phyloP scores from a whole-genome alignment of 2,888 invertebrate genomes.

The Teleiodes luculella region DNA sequence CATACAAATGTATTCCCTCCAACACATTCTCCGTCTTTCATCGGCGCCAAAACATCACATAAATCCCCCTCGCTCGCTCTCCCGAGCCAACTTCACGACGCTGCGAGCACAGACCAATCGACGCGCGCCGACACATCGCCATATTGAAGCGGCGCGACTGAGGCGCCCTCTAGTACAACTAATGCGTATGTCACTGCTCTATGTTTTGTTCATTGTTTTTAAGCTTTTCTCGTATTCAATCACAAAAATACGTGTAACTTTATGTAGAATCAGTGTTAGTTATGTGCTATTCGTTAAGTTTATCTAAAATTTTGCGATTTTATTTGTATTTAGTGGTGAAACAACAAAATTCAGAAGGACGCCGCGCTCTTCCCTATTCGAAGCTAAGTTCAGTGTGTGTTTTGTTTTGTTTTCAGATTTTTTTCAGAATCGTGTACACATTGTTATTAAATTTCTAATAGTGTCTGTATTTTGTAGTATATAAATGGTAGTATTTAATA shows the following conservation, averaged over 20 bases:
- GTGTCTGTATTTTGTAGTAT: too few relatives aligned
- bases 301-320: constrained; percentile 19
- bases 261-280: constrained; percentile 45
- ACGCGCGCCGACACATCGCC: constrained; percentile 59
- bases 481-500: too few relatives aligned
- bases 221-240: constrained; percentile 54
- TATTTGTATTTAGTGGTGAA: constrained; percentile 37
- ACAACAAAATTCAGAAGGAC: constrained; percentile 43
- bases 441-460: too few relatives aligned
- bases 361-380: constrained; percentile 40
- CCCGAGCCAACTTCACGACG: constrained; percentile 62
- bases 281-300: constrained; percentile 31
- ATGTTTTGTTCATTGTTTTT: constrained; percentile 63
- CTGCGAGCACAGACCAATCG: constrained; percentile 55
- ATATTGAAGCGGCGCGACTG: constrained; percentile 63
- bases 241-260: constrained; percentile 36
- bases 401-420: constrained; percentile 35
- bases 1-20: constrained; percentile 71
- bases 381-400: constrained; percentile 58
- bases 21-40: constrained; percentile 72
- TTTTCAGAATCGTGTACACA: constrained; percentile 4
- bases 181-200: constrained; percentile 48
- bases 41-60: constrained; percentile 70
- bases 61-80: constrained; percentile 70
- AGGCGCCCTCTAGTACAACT: constrained; percentile 65